Evolutionary conservation across 2,797 vertebrate genomes (phyloP).

Genomic region (Buphagus erythrorhynchus): DNA sequence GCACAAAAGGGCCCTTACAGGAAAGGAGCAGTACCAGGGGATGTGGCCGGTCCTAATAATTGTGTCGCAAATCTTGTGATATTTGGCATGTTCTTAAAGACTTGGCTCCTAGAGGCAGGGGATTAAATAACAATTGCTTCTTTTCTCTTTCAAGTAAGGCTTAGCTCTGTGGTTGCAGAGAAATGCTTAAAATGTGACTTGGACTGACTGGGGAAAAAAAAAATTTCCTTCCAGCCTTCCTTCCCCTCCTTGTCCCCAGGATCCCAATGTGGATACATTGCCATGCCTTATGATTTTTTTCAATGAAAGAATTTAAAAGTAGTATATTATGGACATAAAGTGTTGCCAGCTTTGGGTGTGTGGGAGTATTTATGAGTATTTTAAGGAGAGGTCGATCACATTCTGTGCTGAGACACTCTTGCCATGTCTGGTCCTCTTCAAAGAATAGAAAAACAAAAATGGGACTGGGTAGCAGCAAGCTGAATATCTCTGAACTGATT

Average conservation of each 20-base stretch:
- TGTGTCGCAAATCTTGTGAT: constrained; percentile 36
- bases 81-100: constrained; percentile 34
- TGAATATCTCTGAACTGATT: not conserved
- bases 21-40: not conserved
- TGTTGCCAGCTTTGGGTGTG: not conserved
- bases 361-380: constrained; percentile 7
- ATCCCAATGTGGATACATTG: not conserved
- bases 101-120: not conserved
- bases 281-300: not conserved
- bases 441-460: not conserved
- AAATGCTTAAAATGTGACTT: constrained; percentile 39
- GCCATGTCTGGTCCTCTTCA: not conserved
- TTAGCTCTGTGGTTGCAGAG: constrained; percentile 27
- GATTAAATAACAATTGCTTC: constrained; percentile 46
- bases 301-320: not conserved
- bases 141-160: constrained; percentile 47
- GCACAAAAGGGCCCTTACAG: not conserved
- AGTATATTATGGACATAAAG: not conserved
- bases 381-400: not conserved
- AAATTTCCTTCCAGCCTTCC: not conserved
- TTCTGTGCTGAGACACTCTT: not conserved
- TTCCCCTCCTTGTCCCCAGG: not conserved
- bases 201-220: not conserved
- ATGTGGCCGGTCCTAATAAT: not conserved
- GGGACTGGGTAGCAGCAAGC: not conserved